phyloP scores from a whole-genome alignment of 2,888 invertebrate species.

The Galerucella pusilla region DNA sequence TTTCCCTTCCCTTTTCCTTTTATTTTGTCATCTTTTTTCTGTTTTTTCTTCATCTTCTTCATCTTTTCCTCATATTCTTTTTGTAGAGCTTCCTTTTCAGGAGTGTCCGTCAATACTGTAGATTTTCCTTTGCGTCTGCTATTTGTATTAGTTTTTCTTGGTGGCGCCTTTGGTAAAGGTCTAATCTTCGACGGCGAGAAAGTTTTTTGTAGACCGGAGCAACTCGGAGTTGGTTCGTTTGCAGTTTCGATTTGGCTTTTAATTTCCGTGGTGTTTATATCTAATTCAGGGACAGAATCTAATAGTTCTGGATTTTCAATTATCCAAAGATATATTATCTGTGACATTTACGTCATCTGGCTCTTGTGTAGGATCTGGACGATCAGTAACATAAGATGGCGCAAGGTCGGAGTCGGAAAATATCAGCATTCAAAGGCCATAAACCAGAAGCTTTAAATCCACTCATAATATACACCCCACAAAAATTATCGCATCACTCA shows the following conservation, averaged over 20 bases:
- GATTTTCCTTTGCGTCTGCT: no score
- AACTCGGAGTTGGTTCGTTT: constrained; percentile 29
- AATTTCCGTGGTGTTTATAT: constrained; percentile 14
- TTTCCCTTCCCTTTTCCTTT: no score
- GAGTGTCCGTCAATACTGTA: no score
- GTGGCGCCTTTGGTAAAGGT: constrained; percentile 20
- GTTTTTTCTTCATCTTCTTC: no score
- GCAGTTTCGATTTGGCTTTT: constrained; percentile 20
- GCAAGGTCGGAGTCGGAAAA: constrained; percentile 31
- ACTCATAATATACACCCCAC: no score
- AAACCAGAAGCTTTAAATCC: constrained; percentile 29
- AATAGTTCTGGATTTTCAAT: constrained; percentile 37
- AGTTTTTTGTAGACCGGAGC: not conserved
- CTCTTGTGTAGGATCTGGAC: constrained; percentile 29
- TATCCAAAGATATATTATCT: constrained; percentile 30
- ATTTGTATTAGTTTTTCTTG: constrained; percentile 4
- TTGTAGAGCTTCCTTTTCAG: no score
- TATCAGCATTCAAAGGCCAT: constrained; percentile 30
- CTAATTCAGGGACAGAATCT: constrained; percentile 30
- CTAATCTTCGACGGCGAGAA: constrained; percentile 11
- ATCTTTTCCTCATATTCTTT: no score
- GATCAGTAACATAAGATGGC: constrained; percentile 36
- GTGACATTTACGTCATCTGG: constrained; percentile 19
- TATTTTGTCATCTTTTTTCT: no score
- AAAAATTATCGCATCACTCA: no score